These are phyloP conservation scores for Molanna angustata DNA, from an alignment of 2,888 invertebrate species.

Conservation along the genomic window DNA sequence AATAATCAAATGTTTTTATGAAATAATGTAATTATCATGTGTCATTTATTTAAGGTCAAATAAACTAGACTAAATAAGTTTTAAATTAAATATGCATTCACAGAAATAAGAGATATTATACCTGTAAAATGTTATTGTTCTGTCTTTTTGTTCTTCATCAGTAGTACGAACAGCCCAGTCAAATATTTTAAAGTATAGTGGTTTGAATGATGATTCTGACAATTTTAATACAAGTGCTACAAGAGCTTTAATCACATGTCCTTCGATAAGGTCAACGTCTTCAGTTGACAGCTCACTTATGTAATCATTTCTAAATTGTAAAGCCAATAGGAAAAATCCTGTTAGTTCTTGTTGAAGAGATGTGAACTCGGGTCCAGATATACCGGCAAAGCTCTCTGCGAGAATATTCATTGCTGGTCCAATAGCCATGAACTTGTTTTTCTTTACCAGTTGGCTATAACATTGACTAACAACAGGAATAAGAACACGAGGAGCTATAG, in stretches of 20 bases:
- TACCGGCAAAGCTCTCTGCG: slow-evolving; percentile 65
- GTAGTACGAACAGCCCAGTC: slow-evolving; percentile 78
- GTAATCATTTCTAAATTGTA: slow-evolving; percentile 65
- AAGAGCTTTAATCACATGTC: slow-evolving; percentile 72
- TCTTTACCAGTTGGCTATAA: slow-evolving; percentile 60
- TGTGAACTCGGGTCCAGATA: slow-evolving; percentile 62
- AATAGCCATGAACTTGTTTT: slow-evolving; percentile 59
- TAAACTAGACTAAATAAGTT: not conserved
- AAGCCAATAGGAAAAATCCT: slow-evolving; percentile 68
- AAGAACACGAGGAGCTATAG: slow-evolving; percentile 71
- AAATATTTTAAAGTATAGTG: slow-evolving; percentile 81
- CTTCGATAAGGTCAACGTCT: slow-evolving; percentile 64
- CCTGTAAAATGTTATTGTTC: slow-evolving; percentile 81
- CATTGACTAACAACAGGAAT: slow-evolving; percentile 70
- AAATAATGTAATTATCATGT: too few relatives aligned
- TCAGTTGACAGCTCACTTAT: slow-evolving; percentile 39
- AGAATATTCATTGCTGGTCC: slow-evolving; percentile 73
- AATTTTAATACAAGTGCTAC: slow-evolving; percentile 79
- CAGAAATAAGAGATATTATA: slow-evolving; percentile 38
- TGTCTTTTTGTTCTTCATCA: slow-evolving; percentile 57
- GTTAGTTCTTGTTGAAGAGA: slow-evolving; percentile 67
- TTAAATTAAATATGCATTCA: not conserved
- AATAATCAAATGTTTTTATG: too few relatives aligned
- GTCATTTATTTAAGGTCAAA: too few relatives aligned
- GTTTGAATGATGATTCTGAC: slow-evolving; percentile 85